A percentile compares a stretch with the other conserved stretches of the same genome.
phyloP scores from a whole-genome alignment of 2,888 invertebrate species.

The Apamea epomidion region DNA sequence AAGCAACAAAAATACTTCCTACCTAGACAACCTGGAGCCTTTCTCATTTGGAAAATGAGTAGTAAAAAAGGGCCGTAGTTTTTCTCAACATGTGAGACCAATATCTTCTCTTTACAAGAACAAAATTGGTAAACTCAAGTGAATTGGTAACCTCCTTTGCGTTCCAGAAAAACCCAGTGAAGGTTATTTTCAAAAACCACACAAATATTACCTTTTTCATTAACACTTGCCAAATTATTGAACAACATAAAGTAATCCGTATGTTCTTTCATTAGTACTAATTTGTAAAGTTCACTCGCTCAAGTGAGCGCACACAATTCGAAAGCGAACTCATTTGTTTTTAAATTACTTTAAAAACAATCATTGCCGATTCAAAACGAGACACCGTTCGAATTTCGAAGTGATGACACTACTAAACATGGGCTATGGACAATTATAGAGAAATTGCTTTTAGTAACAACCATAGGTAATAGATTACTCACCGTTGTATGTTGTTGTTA shows the following conservation, averaged over 20 bases:
- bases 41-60: constrained; percentile 12
- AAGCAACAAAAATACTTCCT: not conserved
- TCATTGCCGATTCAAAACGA: not conserved
- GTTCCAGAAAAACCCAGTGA: not conserved
- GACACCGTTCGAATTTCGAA: not conserved
- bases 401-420: not conserved
- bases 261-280: not conserved
- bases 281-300: not conserved
- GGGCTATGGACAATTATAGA: not conserved
- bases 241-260: not conserved
- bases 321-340: not conserved
- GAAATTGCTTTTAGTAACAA: not conserved
- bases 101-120: not conserved
- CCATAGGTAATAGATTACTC: not conserved
- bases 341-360: not conserved
- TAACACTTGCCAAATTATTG: not conserved
- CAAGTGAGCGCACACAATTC: not conserved
- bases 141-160: not conserved
- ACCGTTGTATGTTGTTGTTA: not conserved
- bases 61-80: not conserved
- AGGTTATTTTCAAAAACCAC: not conserved
- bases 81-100: constrained; percentile 12
- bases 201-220: too few relatives aligned
- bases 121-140: not conserved
- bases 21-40: not conserved